These are phyloP conservation scores for Antheraea assamensis DNA, from an alignment of 2,888 invertebrate genomes.

Conservation along the genomic window DNA sequence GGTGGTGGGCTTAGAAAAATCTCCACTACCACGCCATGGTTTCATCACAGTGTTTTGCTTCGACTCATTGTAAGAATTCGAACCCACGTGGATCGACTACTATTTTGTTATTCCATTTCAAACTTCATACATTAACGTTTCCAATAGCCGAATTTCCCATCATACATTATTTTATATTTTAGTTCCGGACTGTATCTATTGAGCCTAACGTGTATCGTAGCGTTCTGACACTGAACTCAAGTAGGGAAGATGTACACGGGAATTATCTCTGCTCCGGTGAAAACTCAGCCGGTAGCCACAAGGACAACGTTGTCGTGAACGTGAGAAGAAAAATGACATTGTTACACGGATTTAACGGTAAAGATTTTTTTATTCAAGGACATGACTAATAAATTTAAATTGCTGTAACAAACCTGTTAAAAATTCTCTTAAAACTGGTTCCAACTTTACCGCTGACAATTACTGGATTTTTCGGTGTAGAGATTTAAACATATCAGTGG, in stretches of 20 bases:
- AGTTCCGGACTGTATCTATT: constrained; percentile 32
- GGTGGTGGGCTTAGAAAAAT: too few species aligned
- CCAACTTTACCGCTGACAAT: too few species aligned
- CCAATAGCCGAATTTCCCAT: background rate
- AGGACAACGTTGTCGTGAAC: constrained; percentile 51
- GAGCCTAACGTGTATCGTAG: constrained; percentile 52
- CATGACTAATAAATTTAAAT: too few species aligned
- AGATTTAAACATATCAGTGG: too few species aligned
- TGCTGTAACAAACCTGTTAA: too few species aligned
- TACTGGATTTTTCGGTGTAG: too few species aligned
- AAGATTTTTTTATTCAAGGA: background rate
- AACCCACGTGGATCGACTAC: too few species aligned
- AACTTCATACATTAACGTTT: background rate
- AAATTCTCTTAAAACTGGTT: too few species aligned
- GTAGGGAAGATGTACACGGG: constrained; percentile 45
- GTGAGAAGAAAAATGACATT: constrained; percentile 55
- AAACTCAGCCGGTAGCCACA: constrained; percentile 57
- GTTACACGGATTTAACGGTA: constrained; percentile 55
- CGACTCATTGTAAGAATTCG: too few species aligned
- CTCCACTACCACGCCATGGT: too few species aligned
- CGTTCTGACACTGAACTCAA: constrained; percentile 53
- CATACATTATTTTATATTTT: background rate
- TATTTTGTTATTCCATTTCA: background rate
- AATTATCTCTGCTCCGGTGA: constrained; percentile 68
- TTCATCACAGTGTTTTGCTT: too few species aligned